Evolutionary conservation across 1,140 invertebrate species (phyloP), one percentile per base, ranked within the genome.

Genomic region (Plectrocnemia conspersa): DNA sequence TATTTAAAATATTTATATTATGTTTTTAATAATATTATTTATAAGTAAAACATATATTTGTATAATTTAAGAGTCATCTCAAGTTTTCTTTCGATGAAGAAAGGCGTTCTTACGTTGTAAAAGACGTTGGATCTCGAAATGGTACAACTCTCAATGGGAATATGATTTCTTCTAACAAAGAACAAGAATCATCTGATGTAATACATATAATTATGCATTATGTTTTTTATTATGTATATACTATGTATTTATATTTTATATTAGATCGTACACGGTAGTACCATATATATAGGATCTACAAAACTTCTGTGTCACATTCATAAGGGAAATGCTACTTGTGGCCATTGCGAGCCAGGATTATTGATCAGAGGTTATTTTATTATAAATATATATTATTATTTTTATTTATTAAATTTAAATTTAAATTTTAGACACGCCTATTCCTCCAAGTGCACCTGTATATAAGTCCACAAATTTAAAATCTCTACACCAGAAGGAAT

Each of bases 281-380:
- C 78, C 6, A 61, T 90, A 32, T 78, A 84, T 58, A 45, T 80
- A 25, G 88, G 87, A 0, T 76, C 77, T 32, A 91, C 88, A 0
- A 83, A 83, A 58, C 65, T 97, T 0, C 65, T 92, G 2, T 86
- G 91, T 64, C 93, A 96, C 67, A 84, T 96, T 47, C 93, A 97
- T 68, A 77, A 78, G 21, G 89, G 91, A 0, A 76, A 79, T 55
- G 84, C 89, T 58, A 96, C 92, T 0, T 97, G 93, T 66, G 85
- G 87, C 0, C 77, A 87, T 54, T 97, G 93, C 75, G 92, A 95
- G 67, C 91, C 92, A 0, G 91, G 91, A 6, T 76, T 91, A 21
- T 64, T 90, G 10, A 77, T 78, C 61, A 76, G 68, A 63, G 66
- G 73, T 75, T 59, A 64, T 58, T 56, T 3, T 24, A 24, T 6